Percentiles rank a stretch among this genome's conserved stretches.
These are phyloP conservation scores for Damaliscus lunatus DNA, from an alignment of 2,113 vertebrate species.

Conservation along the genomic window DNA sequence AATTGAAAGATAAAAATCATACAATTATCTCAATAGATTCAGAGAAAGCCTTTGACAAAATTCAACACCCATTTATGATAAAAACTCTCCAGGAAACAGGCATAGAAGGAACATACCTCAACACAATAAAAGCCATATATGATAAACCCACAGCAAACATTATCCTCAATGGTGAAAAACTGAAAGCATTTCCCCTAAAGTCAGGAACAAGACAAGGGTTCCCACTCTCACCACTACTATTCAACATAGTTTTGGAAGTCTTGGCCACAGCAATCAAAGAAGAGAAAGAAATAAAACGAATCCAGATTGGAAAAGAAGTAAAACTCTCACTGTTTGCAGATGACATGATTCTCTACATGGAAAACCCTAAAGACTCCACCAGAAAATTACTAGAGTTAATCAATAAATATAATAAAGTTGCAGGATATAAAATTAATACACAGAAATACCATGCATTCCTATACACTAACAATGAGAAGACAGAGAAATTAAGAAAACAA, in stretches of 20 bases:
- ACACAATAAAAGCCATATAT: not conserved
- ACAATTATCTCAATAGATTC: not conserved
- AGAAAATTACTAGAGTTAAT: not conserved
- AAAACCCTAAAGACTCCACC: not conserved
- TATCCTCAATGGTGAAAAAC: not conserved
- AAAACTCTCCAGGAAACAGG: not conserved
- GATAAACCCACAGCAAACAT: not conserved
- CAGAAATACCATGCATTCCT: not conserved
- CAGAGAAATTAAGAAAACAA: not conserved
- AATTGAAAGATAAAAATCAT: not conserved
- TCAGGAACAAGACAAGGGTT: not conserved
- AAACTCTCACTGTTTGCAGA: not conserved
- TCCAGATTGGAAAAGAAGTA: not conserved
- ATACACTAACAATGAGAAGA: not conserved
- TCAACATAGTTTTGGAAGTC: not conserved
- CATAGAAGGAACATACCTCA: not conserved
- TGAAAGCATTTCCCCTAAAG: not conserved
- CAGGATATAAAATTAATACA: not conserved
- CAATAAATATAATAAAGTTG: not conserved
- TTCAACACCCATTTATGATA: not conserved
- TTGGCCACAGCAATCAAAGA: not conserved
- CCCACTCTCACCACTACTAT: not conserved
- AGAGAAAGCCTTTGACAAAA: not conserved
- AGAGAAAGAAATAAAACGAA: not conserved
- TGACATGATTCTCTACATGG: not conserved